Conservation (phyloP, 2,797 vertebrate genomes). For the Botia almorhae region DNA sequence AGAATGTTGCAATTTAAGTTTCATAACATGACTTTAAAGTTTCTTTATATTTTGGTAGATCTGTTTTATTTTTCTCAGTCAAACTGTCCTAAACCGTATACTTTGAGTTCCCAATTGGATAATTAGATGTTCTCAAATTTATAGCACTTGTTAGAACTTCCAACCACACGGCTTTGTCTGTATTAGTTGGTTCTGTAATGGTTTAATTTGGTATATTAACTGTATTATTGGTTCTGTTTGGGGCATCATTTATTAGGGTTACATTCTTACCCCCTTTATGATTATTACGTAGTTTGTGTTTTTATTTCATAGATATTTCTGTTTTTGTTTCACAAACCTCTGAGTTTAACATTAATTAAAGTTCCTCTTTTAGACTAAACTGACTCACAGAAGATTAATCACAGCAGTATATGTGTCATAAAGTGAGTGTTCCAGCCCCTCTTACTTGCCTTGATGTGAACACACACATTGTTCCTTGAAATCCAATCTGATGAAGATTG, state of each 20-base stretch:
- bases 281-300: slow-evolving; percentile 34
- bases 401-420: slow-evolving; percentile 2
- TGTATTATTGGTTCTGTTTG: slow-evolving; percentile 2
- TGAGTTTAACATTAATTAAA: slow-evolving; percentile 80
- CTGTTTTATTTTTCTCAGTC: slow-evolving; percentile 62
- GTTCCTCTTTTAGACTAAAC: slow-evolving; percentile 79
- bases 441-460: slow-evolving; percentile 56
- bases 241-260: slow-evolving; percentile 34
- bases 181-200: neutral
- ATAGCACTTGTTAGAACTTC: neutral
- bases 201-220: slow-evolving; percentile 24
- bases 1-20: slow-evolving; percentile 72
- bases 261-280: slow-evolving; percentile 6
- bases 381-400: slow-evolving; percentile 41
- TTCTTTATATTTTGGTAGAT: slow-evolving; percentile 50
- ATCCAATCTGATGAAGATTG: slow-evolving; percentile 76
- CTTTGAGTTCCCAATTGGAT: slow-evolving; percentile 12
- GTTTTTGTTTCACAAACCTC: slow-evolving; percentile 73
- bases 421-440: slow-evolving; percentile 10
- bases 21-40: slow-evolving; percentile 61
- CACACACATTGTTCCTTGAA: slow-evolving; percentile 80
- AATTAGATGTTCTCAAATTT: neutral
- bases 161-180: slow-evolving; percentile 1
- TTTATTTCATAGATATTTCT: slow-evolving; percentile 39
- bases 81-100: neutral